Conservation (phyloP, 2,888 invertebrate species). For the Pyrrhosoma nymphula region DNA sequence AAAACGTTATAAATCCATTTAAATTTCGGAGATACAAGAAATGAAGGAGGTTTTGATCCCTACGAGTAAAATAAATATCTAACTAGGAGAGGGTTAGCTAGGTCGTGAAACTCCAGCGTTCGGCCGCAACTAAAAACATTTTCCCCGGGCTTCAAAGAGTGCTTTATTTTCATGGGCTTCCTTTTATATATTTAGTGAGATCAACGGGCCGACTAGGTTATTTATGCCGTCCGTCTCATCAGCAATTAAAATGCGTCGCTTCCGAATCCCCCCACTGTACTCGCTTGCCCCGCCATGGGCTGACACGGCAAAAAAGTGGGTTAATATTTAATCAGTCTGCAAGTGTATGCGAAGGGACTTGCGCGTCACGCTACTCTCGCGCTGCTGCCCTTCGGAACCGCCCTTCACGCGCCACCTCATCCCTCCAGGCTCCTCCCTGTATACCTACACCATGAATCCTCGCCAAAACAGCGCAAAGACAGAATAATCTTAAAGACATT, state of each 20-base stretch:
- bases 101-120: background rate
- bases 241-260: conserved; percentile 15
- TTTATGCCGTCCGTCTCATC: background rate
- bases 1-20: background rate
- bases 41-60: background rate
- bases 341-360: background rate
- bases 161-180: background rate
- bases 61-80: background rate
- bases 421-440: background rate
- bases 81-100: background rate
- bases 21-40: background rate
- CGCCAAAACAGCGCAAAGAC: too few relatives aligned
- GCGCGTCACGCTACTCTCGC: background rate
- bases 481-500: too few relatives aligned
- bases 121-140: background rate
- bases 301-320: background rate
- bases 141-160: background rate
- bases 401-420: background rate
- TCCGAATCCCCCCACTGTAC: background rate
- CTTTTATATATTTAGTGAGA: background rate
- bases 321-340: background rate
- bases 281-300: background rate
- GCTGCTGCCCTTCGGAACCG: background rate
- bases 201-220: background rate
- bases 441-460: too few relatives aligned